Conservation (phyloP, 2,797 vertebrate species). For the Fundulus diaphanus region DNA sequence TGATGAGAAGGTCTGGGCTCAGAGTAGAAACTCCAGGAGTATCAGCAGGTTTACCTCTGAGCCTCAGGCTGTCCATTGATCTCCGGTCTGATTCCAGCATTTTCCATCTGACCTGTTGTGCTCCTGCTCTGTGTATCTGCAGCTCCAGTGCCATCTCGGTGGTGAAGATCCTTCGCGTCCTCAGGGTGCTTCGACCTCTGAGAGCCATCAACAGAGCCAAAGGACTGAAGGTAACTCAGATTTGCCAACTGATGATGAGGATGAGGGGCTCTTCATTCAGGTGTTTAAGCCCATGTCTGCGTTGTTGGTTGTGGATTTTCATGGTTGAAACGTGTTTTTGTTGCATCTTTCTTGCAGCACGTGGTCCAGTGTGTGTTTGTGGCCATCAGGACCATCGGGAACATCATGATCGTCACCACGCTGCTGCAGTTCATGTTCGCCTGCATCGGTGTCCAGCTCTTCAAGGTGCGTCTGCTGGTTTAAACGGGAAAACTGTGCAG, state of each 20-base stretch:
- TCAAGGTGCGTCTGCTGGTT: slow-evolving; percentile 81
- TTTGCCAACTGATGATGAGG: not conserved
- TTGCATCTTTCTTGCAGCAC: slow-evolving; percentile 81
- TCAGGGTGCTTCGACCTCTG: slow-evolving; percentile 93
- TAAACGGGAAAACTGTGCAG: too few relatives aligned
- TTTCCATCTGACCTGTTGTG: not conserved
- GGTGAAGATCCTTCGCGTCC: slow-evolving; percentile 96
- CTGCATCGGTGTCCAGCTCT: slow-evolving; percentile 92
- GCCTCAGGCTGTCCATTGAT: too few relatives aligned
- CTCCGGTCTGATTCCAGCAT: not conserved
- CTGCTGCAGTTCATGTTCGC: slow-evolving; percentile 96
- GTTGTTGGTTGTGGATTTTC: too few relatives aligned
- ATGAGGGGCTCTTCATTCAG: not conserved
- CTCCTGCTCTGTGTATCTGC: slow-evolving; percentile 12
- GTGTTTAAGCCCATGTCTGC: too few relatives aligned
- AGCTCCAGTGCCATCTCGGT: slow-evolving; percentile 98
- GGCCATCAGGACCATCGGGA: slow-evolving; percentile 94
- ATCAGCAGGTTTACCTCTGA: not conserved
- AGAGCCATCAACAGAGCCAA: slow-evolving; percentile 98
- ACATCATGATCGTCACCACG: slow-evolving; percentile 95
- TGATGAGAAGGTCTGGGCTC: not conserved
- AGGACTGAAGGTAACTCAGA: slow-evolving; percentile 90
- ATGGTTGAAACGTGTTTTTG: slow-evolving; percentile 38
- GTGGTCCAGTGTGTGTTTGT: slow-evolving; percentile 95
- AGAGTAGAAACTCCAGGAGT: not conserved